Evolutionary conservation across 2,113 vertebrate species (phyloP), one percentile per base, ranked within the genome.

Genomic region (Gallinago undulata): DNA sequence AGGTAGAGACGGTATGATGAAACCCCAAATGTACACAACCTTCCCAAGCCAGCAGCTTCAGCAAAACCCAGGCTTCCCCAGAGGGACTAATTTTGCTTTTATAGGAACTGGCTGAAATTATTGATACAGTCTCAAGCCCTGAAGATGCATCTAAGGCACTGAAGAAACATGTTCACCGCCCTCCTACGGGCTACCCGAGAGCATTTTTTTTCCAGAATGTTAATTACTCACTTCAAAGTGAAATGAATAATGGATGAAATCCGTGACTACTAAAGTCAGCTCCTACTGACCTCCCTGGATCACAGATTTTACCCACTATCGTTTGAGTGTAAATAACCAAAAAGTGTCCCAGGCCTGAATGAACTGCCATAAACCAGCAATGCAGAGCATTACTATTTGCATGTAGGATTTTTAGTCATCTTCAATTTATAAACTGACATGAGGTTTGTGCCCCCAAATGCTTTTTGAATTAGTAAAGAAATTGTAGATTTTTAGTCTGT

Each of bases 111-210:
- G 30, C 23, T 89, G 57, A 77, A 87, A 83, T 24, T 4, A 77
- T 22, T 3, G 47, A 48, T 33, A 57, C n/a, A 81, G 60, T 47
- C 68, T 76, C 57, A 86, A 68, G 1, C 35, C 69, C 25, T 11
- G 12, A 37, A 78, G 45, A 75, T 16, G 64, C 33, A 84, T 18
- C 59, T 41, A 50, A 85, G 18, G 43, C 78, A 83, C 41, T 39
- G 63, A 53, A 76, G 89, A 89, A 37, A 47, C 43, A 27, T 2
- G 4, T 53, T 62, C 73, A 66, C 28, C 39, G 47, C 62, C 41
- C 74, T 92, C 84, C 90, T 73, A 80, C 55, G 81, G 76, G 79
- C 77, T 19, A 47, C 45, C 45, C 75, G 79, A 84, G 35, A 37
- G 62, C 51, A 19, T 3, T 57, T 78, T 91, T 91, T 53, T 18